Base-by-base conservation (phyloP, 2,888 invertebrate genomes). In the Sminthurides aquaticus region DNA sequence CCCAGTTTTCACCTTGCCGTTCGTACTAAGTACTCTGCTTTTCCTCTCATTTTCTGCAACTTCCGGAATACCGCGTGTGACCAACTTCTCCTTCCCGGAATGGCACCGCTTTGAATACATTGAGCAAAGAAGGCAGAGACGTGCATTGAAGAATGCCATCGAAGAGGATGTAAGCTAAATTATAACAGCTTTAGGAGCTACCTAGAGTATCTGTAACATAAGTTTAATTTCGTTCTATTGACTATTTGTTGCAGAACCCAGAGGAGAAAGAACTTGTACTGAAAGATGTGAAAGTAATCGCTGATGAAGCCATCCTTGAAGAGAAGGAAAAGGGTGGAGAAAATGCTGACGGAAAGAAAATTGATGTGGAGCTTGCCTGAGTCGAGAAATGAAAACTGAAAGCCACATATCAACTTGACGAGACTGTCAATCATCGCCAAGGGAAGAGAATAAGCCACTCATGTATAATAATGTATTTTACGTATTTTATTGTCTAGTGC, bases 1-100 rank as follows among this genome's bases (percentile, higher is more conserved):
- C 34, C 78, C 79, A 3, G 73, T 77, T 34, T 72, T 79, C 48
- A 76, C 78, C 2, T 49, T 80, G 26, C 79, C 80, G 0, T 80
- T 79, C 69, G 76, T 78, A 48, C 57, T 79, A 52, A 75, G 76
- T 8, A 75, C 77, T 2, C 75, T 79, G 70, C 56, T 79, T n/a
- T 79, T 80, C 69, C 64, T 79, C 27, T 78, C 77, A 49, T 74
- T 79, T 18, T 76, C 77, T 3, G 70, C 76, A 3, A 73, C 73
- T 22, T 76, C 75, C 20, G 68, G 74, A 2, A 75, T 79, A 63
- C 75, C 75, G 0, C 69, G 76, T 48, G 78, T 79, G 0, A 52
- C 62, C 0, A 69, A 67, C n/a, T 61, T 76, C 3, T 75, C 78
- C 1, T 78, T 75, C 63, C 79, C 79, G 1, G 79, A 79, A 69